Percentiles rank a stretch among this genome's conserved stretches.
These are phyloP conservation scores for Palloptera scutellata DNA, from an alignment of 2,888 invertebrate genomes.

Conservation along the genomic window DNA sequence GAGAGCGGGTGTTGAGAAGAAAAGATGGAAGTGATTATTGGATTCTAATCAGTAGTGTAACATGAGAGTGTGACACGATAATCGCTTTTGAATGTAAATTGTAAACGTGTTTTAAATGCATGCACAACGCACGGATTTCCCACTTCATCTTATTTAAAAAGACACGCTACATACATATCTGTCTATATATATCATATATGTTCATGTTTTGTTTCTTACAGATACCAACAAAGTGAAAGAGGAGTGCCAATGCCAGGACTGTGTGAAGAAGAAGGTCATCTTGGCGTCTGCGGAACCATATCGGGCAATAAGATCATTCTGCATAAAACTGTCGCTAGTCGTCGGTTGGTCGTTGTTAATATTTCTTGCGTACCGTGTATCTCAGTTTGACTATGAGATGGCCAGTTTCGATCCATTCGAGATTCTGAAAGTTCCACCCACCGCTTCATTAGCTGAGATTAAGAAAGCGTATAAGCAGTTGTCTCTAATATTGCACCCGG, in stretches of 20 bases:
- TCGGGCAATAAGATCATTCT: conserved; percentile 80
- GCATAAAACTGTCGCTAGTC: conserved; percentile 80
- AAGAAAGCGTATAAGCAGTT: conserved; percentile 95
- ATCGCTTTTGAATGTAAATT: no score
- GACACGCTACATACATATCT: no score
- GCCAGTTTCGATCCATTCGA: conserved; percentile 99
- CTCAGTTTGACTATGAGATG: conserved; percentile 97
- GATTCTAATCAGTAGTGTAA: no score
- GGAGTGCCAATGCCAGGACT: conserved; percentile 89
- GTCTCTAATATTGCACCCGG: conserved; percentile 94
- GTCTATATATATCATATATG: no score
- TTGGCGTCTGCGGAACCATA: conserved; percentile 89
- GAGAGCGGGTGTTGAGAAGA: no score
- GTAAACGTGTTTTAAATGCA: no score
- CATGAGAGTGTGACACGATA: no score
- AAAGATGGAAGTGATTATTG: no score
- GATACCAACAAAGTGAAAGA: conserved; percentile 80
- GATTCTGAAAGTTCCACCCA: conserved; percentile 88
- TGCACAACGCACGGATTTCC: no score
- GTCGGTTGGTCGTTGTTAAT: conserved; percentile 84
- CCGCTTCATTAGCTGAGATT: conserved; percentile 86
- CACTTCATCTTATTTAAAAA: no score
- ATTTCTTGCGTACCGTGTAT: conserved; percentile 88
- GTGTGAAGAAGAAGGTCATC: conserved; percentile 82
- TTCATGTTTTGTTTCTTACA: conserved; percentile 54